A percentile compares a stretch with the other conserved stretches of the same genome.
Conservation (phyloP, 2,113 vertebrate species). For the Pandion haliaetus region DNA sequence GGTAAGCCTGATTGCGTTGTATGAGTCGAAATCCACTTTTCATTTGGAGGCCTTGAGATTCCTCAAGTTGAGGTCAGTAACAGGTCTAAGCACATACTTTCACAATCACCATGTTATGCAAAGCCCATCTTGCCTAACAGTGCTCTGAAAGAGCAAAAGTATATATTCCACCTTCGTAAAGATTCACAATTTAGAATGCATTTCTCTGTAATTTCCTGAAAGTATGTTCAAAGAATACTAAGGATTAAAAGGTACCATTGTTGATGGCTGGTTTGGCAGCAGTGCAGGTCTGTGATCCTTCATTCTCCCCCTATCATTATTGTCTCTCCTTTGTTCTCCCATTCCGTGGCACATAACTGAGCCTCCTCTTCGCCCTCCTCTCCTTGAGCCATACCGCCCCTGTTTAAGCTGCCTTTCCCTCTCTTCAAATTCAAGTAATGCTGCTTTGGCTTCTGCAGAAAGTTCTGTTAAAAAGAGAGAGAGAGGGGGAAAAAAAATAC, state of each 20-base stretch:
- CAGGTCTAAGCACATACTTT: background rate
- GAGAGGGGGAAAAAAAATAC: background rate
- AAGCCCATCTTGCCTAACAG: background rate
- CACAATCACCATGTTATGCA: background rate
- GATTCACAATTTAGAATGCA: background rate
- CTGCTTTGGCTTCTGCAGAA: constrained; percentile 94
- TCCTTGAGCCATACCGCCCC: constrained; percentile 80
- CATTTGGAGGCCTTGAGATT: background rate
- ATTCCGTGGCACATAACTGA: constrained; percentile 75
- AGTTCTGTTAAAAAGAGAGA: constrained; percentile 78
- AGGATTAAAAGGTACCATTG: constrained; percentile 79
- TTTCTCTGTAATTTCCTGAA: background rate
- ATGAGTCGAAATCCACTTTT: background rate
- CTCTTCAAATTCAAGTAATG: constrained; percentile 90
- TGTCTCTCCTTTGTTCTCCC: constrained; percentile 82
- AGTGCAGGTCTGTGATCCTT: constrained; percentile 85
- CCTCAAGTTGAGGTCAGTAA: background rate
- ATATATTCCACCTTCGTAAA: background rate
- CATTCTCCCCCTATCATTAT: constrained; percentile 80
- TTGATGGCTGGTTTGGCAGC: constrained; percentile 80
- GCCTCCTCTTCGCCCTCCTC: constrained; percentile 82
- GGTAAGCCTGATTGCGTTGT: background rate
- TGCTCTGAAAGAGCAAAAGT: background rate
- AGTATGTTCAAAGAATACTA: background rate
- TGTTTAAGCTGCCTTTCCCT: constrained; percentile 88